These are phyloP conservation scores for Myotis brandtii DNA, from an alignment of 2,113 vertebrate genomes.

Conservation along the genomic window DNA sequence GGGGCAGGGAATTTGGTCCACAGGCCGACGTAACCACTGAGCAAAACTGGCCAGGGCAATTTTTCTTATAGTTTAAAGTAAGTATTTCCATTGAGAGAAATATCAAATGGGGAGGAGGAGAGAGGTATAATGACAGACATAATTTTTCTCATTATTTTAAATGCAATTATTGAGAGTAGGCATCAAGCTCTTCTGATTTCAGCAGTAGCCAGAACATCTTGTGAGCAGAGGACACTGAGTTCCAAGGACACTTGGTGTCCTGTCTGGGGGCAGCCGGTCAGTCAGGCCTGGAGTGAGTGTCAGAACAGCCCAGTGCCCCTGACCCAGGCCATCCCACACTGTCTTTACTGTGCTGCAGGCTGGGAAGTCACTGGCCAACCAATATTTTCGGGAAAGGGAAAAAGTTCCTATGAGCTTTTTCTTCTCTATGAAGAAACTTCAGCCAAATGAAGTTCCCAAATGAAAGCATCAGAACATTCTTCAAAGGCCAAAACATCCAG, in stretches of 20 bases:
- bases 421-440: neutral
- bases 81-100: neutral
- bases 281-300: neutral
- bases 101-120: neutral
- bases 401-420: neutral
- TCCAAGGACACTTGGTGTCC: no score
- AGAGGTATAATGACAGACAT: neutral
- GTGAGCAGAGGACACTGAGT: neutral
- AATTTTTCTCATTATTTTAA: neutral
- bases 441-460: neutral
- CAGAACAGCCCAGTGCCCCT: neutral
- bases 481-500: neutral
- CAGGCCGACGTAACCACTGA: no score
- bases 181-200: neutral
- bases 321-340: neutral
- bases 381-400: neutral
- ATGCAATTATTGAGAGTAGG: neutral
- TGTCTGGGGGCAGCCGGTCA: neutral
- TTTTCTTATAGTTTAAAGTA: neutral
- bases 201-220: neutral
- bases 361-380: neutral
- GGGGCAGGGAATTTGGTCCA: no score
- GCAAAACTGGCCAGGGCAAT: neutral
- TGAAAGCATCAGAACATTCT: neutral
- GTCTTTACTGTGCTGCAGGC: neutral